phyloP scores from a whole-genome alignment of 2,888 invertebrate genomes.

The Sphinx pinastri region DNA sequence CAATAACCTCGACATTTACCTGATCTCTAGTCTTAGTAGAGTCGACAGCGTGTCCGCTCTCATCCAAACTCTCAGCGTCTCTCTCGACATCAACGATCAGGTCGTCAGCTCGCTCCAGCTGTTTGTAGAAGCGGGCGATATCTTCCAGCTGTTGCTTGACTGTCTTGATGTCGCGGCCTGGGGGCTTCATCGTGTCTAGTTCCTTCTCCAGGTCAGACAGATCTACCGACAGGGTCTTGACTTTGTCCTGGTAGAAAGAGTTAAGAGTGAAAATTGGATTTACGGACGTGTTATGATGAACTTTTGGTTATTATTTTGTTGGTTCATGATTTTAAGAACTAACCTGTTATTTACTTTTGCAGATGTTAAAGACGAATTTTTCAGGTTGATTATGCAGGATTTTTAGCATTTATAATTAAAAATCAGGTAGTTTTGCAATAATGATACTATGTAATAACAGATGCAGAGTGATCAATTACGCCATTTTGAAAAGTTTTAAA shows the following conservation, averaged over 20 bases:
- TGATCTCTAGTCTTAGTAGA: conserved; percentile 92
- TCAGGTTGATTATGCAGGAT: too few relatives aligned
- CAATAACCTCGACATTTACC: conserved; percentile 57
- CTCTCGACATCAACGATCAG: conserved; percentile 87
- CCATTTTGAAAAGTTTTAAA: too few relatives aligned
- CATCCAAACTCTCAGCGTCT: conserved; percentile 90
- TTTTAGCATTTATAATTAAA: too few relatives aligned
- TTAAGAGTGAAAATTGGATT: too few relatives aligned
- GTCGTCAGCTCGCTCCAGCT: conserved; percentile 87
- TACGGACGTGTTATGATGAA: too few relatives aligned
- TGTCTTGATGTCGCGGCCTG: conserved; percentile 93
- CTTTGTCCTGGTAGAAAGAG: conserved; percentile 85
- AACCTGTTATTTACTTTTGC: too few relatives aligned
- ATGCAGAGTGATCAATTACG: too few relatives aligned
- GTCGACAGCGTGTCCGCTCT: conserved; percentile 93
- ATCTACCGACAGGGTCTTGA: conserved; percentile 90
- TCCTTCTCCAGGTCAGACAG: conserved; percentile 92
- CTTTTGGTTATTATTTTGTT: too few relatives aligned
- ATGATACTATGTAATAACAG: too few relatives aligned
- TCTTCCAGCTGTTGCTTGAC: conserved; percentile 94
- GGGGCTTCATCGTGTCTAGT: conserved; percentile 92
- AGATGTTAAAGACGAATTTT: too few relatives aligned
- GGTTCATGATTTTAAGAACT: too few relatives aligned
- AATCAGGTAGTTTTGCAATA: too few relatives aligned
- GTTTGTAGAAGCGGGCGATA: conserved; percentile 86